Percentiles rank a stretch among this genome's conserved stretches.
These are phyloP conservation scores for Lysandra bellargus DNA, from an alignment of 2,888 invertebrate genomes.

Conservation along the genomic window DNA sequence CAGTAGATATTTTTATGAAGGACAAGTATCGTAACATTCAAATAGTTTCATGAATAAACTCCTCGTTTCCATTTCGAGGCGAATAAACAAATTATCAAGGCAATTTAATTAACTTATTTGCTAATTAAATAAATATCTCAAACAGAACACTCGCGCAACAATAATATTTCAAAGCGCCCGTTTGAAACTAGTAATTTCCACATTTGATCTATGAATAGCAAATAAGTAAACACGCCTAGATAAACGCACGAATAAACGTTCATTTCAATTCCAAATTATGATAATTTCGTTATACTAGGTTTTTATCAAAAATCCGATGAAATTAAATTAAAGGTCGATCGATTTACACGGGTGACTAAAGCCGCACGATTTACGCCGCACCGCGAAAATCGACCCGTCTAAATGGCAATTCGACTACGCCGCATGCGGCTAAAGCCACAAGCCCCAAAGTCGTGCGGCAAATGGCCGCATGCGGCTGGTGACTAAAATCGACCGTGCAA, in stretches of 20 bases:
- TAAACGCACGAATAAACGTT: not conserved
- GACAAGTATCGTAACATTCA: not conserved
- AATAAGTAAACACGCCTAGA: not conserved
- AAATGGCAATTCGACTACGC: no score
- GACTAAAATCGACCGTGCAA: no score
- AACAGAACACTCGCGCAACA: not conserved
- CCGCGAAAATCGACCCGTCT: no score
- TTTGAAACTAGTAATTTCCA: slow-evolving; percentile 4
- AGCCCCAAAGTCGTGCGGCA: no score
- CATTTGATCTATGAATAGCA: slow-evolving; percentile 12
- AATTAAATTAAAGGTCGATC: no score
- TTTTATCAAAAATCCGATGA: no score
- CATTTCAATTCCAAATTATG: not conserved
- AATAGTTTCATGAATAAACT: not conserved
- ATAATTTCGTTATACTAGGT: not conserved
- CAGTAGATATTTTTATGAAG: not conserved
- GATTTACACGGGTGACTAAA: no score
- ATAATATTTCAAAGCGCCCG: not conserved
- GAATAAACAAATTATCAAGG: not conserved
- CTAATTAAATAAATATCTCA: slow-evolving; percentile 7
- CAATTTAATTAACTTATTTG: slow-evolving; percentile 16
- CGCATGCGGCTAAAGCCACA: no score
- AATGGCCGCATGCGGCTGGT: no score
- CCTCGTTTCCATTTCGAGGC: not conserved
- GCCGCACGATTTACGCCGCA: no score